These are phyloP conservation scores for Philonicus albiceps DNA, from an alignment of 2,888 invertebrate species.

Conservation along the genomic window DNA sequence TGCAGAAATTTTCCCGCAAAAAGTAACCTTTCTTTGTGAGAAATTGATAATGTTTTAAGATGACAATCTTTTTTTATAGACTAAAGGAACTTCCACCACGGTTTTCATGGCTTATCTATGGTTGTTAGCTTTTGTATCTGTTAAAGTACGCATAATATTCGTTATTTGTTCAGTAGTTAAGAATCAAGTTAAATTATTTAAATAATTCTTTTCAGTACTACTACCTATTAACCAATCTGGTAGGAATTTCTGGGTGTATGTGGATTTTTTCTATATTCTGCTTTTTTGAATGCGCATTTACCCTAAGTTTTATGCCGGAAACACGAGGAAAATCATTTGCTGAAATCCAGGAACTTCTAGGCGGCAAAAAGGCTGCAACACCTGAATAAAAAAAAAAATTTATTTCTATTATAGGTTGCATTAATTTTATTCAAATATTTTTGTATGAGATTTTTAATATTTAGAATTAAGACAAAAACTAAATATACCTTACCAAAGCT, in stretches of 20 bases:
- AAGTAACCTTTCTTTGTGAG: slow-evolving; percentile 51
- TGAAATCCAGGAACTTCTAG: slow-evolving; percentile 49
- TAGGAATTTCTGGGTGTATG: slow-evolving; percentile 52
- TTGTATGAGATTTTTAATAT: neutral
- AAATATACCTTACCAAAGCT: neutral
- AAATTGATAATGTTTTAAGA: neutral
- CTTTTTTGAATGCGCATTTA: slow-evolving; percentile 53
- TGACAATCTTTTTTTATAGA: slow-evolving; percentile 34
- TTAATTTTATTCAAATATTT: neutral
- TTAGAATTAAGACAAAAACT: neutral
- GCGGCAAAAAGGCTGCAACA: neutral
- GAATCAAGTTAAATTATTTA: neutral
- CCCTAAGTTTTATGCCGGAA: slow-evolving; percentile 55
- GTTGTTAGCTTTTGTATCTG: slow-evolving; percentile 45
- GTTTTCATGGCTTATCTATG: slow-evolving; percentile 44
- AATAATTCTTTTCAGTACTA: slow-evolving; percentile 48
- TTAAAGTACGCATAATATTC: slow-evolving; percentile 42
- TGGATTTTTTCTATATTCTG: slow-evolving; percentile 56
- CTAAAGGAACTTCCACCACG: slow-evolving; percentile 8
- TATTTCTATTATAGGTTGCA: neutral
- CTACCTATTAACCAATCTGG: slow-evolving; percentile 50
- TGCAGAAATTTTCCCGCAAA: slow-evolving; percentile 55
- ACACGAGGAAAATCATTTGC: slow-evolving; percentile 54
- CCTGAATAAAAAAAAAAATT: neutral
- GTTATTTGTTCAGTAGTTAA: neutral